Conservation (phyloP, 2,797 vertebrate genomes). For the Poecile montanus region DNA sequence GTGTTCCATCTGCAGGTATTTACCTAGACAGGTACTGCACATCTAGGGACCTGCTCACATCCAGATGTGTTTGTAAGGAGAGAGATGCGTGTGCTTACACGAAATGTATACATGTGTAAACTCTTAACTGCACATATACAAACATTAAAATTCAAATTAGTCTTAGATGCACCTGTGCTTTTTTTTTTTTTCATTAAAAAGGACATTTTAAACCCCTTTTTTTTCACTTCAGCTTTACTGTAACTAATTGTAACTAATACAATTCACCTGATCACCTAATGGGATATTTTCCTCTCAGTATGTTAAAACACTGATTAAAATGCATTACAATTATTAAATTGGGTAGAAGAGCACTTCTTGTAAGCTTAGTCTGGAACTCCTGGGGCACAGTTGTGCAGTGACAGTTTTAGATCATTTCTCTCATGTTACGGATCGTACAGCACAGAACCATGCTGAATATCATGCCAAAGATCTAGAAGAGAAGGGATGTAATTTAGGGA, state of each 20-base stretch:
- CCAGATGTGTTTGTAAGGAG: background rate
- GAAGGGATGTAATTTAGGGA: slow-evolving; percentile 59
- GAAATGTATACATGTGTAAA: background rate
- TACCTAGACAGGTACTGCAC: slow-evolving; percentile 17
- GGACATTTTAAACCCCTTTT: slow-evolving; percentile 34
- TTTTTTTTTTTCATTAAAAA: slow-evolving; percentile 45
- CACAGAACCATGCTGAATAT: slow-evolving; percentile 98
- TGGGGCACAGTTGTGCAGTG: slow-evolving; percentile 13
- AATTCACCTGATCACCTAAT: slow-evolving; percentile 41
- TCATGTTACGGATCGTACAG: slow-evolving; percentile 92
- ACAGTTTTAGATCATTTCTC: slow-evolving; percentile 89
- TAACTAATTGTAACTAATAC: slow-evolving; percentile 48
- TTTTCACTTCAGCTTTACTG: slow-evolving; percentile 34
- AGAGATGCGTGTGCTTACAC: background rate
- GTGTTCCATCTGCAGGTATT: background rate
- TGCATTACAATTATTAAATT: slow-evolving; percentile 73
- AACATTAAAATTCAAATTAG: slow-evolving; percentile 68
- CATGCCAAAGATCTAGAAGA: slow-evolving; percentile 93
- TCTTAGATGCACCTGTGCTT: slow-evolving; percentile 41
- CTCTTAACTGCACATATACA: slow-evolving; percentile 66
- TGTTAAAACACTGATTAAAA: slow-evolving; percentile 72
- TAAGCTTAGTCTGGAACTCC: slow-evolving; percentile 58
- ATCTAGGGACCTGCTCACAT: slow-evolving; percentile 11
- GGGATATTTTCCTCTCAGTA: slow-evolving; percentile 60
- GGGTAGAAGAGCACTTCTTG: slow-evolving; percentile 62